Conservation (phyloP, 1,140 invertebrate genomes). For the Pogonomyrmex barbatus region DNA sequence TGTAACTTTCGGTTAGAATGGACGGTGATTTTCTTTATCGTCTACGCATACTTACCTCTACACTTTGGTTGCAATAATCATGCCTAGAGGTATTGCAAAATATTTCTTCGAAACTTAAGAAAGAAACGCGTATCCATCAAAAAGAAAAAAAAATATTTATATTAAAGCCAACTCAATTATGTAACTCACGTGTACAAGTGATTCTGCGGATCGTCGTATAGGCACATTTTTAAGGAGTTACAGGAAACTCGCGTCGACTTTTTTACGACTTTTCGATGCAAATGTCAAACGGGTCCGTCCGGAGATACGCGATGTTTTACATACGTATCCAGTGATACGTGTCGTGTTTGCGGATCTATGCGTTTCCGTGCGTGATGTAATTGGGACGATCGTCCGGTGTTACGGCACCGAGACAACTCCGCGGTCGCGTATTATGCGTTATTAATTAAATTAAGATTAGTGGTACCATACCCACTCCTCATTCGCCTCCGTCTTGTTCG, state of each 20-base stretch:
- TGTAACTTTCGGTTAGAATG: not conserved
- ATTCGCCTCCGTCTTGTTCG: slow-evolving; percentile 36
- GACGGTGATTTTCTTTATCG: not conserved
- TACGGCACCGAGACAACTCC: not conserved
- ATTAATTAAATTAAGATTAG: slow-evolving; percentile 58
- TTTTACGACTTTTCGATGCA: slow-evolving; percentile 30
- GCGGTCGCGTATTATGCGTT: slow-evolving; percentile 8
- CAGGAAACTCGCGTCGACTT: slow-evolving; percentile 3
- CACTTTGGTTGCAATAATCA: not conserved
- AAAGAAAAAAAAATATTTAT: slow-evolving; percentile 3
- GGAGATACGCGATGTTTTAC: slow-evolving; percentile 4
- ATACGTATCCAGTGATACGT: not conserved
- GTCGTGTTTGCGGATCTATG: not conserved
- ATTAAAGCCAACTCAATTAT: slow-evolving; percentile 10
- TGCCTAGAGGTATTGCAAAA: not conserved
- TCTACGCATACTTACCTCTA: not conserved
- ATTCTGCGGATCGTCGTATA: not conserved
- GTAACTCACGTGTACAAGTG: not conserved
- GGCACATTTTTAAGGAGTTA: slow-evolving; percentile 23
- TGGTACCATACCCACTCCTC: slow-evolving; percentile 44
- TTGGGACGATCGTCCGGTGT: not conserved
- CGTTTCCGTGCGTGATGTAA: not conserved
- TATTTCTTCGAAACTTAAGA: not conserved
- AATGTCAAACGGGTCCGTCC: not conserved
- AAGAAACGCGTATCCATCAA: not conserved